These are phyloP conservation scores for Myotis myotis DNA, from an alignment of 2,797 vertebrate genomes.

Conservation along the genomic window DNA sequence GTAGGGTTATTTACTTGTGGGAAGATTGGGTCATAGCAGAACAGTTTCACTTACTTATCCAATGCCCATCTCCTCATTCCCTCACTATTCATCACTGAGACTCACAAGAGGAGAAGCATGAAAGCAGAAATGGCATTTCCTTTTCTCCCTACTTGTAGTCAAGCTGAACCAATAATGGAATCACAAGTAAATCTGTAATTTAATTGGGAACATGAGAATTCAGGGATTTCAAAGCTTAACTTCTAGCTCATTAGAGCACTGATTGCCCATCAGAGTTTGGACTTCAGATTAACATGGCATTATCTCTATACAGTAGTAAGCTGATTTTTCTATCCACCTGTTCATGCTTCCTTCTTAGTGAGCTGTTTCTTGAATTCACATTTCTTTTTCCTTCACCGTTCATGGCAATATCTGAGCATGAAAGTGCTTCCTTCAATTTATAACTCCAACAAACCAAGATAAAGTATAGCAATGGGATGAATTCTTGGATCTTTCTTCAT, in stretches of 20 bases:
- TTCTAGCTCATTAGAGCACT: not conserved
- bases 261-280: not conserved
- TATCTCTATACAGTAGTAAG: not conserved
- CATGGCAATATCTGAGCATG: not conserved
- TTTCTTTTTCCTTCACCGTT: not conserved
- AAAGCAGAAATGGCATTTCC: not conserved
- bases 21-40: not conserved
- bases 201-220: not conserved
- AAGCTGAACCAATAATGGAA: not conserved
- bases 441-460: not conserved
- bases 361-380: not conserved
- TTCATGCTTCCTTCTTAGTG: not conserved
- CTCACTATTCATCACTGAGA: not conserved
- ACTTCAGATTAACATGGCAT: not conserved
- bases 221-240: not conserved
- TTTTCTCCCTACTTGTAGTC: not conserved
- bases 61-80: not conserved
- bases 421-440: not conserved
- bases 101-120: not conserved
- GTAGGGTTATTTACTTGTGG: not conserved
- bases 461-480: not conserved
- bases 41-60: not conserved
- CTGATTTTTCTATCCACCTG: not conserved
- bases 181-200: conserved; percentile 3
- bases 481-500: not conserved